phyloP scores from a whole-genome alignment of 64 coral and sea anemone species.

The Stichodactyla helianthus region DNA sequence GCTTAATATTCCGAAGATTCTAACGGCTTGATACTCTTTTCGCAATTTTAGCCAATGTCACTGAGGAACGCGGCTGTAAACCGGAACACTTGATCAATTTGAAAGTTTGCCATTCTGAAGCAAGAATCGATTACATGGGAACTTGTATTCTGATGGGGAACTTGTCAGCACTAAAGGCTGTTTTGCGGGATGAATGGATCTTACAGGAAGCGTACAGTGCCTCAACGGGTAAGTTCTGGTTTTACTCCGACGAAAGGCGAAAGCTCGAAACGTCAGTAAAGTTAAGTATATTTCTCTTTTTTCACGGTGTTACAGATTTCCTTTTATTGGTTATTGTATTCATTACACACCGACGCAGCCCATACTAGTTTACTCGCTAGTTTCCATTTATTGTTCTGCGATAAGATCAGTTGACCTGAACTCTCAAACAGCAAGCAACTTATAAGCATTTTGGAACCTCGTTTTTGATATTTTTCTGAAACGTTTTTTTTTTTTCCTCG shows the following conservation, averaged over 20 bases:
- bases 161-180: conserved; percentile 60
- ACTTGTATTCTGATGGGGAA: conserved; percentile 99
- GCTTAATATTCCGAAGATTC: neutral
- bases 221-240: conserved; percentile 70
- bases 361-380: too few species aligned
- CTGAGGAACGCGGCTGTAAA: conserved; percentile 76
- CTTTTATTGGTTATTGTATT: too few species aligned
- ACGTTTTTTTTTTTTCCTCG: too few species aligned
- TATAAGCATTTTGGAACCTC: too few species aligned
- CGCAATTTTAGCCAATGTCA: conserved; percentile 60
- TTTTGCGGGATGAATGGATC: conserved; percentile 87
- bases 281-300: too few species aligned
- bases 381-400: too few species aligned
- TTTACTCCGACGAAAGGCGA: too few species aligned
- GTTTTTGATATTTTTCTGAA: too few species aligned
- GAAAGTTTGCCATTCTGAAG: conserved; percentile 70
- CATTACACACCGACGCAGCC: too few species aligned
- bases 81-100: conserved; percentile 65
- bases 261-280: too few species aligned
- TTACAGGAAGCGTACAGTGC: conserved; percentile 61
- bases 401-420: too few species aligned
- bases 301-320: too few species aligned
- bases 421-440: neutral
- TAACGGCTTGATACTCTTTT: neutral
- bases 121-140: conserved; percentile 93